phyloP scores from a whole-genome alignment of 2,113 vertebrate species.

The Isurus oxyrinchus region DNA sequence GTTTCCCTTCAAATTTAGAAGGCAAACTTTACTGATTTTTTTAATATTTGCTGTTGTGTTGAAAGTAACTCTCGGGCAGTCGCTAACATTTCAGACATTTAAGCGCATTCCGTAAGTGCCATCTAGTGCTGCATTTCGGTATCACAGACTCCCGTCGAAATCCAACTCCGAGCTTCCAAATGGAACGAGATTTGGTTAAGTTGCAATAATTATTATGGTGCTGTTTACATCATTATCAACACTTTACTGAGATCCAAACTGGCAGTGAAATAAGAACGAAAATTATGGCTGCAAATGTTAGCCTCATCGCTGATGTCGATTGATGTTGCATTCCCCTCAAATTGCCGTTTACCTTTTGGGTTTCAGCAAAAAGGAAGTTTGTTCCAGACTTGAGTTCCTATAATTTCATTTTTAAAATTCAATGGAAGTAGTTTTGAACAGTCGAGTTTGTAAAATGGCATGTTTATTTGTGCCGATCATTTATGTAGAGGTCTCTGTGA shows the following conservation, averaged over 20 bases:
- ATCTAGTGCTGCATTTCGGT: background rate
- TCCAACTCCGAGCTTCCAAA: background rate
- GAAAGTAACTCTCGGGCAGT: background rate
- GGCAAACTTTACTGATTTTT: background rate
- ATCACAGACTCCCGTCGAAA: background rate
- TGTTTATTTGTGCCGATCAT: background rate
- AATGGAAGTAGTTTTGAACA: background rate
- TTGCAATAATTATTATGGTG: background rate
- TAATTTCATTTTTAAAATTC: background rate
- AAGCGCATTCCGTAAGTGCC: conserved; percentile 8
- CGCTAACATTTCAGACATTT: conserved; percentile 29
- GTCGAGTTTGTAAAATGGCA: background rate
- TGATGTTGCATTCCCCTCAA: background rate
- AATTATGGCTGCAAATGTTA: background rate
- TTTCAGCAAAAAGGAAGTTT: background rate
- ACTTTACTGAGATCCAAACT: background rate
- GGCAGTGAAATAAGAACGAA: background rate
- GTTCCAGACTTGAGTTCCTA: background rate
- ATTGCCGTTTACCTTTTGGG: background rate
- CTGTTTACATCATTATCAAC: conserved; percentile 9
- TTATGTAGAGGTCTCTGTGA: background rate
- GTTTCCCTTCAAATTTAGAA: background rate
- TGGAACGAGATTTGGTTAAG: conserved; percentile 35
- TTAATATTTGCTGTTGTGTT: background rate
- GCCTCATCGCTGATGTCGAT: background rate